A percentile compares a stretch with the other conserved stretches of the same genome.
These are phyloP conservation scores for Nerophis lumbriciformis DNA, from an alignment of 2,113 vertebrate genomes.

Conservation along the genomic window DNA sequence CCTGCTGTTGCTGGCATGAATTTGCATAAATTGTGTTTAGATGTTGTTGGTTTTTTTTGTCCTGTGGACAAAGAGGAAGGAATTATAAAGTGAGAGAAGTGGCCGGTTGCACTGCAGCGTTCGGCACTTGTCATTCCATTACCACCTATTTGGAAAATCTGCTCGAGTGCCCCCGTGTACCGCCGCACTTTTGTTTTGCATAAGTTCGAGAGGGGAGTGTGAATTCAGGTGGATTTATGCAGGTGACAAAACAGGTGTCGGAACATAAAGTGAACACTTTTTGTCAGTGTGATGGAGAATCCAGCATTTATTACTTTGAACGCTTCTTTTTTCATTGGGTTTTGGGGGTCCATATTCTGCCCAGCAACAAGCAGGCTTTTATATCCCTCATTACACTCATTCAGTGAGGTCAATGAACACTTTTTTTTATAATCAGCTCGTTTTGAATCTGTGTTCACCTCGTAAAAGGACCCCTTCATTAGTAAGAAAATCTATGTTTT, in stretches of 20 bases:
- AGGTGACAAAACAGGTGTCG: background rate
- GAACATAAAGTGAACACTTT: background rate
- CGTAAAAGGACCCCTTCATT: background rate
- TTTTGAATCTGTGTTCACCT: background rate
- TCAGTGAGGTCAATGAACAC: background rate
- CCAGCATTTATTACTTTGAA: too few species aligned
- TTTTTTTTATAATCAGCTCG: background rate
- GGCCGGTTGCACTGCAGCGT: constrained; percentile 14
- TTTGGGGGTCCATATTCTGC: background rate
- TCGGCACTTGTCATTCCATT: constrained; percentile 18
- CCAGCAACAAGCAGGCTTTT: background rate
- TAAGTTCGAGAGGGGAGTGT: background rate
- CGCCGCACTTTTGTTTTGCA: constrained; percentile 15
- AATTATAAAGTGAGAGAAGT: constrained; percentile 16
- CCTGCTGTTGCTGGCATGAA: background rate
- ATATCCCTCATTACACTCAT: background rate
- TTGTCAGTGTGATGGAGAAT: background rate
- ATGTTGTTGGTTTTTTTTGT: too few species aligned
- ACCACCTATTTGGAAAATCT: constrained; percentile 23
- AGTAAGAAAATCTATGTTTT: too few species aligned
- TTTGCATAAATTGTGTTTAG: background rate
- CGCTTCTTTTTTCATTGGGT: background rate
- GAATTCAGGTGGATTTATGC: background rate
- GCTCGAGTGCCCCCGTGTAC: background rate
- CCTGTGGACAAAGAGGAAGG: constrained; percentile 8